Evolutionary conservation across 2,797 vertebrate genomes (phyloP).

Genomic region (Caiman crocodilus): DNA sequence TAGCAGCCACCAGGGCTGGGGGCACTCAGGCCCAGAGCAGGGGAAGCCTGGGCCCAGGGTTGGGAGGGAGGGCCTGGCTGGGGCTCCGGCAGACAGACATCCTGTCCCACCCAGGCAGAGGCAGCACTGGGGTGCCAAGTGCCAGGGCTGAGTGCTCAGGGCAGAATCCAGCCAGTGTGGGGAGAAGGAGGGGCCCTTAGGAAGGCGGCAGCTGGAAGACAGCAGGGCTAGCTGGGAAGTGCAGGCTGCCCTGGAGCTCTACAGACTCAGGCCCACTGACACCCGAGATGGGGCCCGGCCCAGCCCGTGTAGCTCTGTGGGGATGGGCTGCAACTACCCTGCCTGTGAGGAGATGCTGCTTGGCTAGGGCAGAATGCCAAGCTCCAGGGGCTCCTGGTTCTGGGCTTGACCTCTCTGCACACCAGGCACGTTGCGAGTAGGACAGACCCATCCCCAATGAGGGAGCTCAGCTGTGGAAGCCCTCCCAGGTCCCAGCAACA

Average conservation of each 20-base stretch:
- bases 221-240: neutral
- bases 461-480: too few species aligned
- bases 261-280: neutral
- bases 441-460: too few species aligned
- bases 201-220: neutral
- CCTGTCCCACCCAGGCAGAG: neutral
- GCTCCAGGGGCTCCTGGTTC: too few species aligned
- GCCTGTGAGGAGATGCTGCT: neutral
- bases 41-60: too few species aligned
- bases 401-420: too few species aligned
- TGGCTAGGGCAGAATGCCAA: too few species aligned
- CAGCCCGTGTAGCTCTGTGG: neutral
- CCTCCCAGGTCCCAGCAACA: too few species aligned
- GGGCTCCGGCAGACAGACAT: conserved; percentile 9
- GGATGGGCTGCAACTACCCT: neutral
- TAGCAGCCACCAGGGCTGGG: too few species aligned
- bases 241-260: too few species aligned
- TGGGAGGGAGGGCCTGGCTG: neutral
- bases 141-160: rapidly evolving
- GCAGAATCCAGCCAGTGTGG: rapidly evolving
- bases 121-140: rapidly evolving
- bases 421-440: too few species aligned
- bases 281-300: neutral
- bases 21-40: too few species aligned
- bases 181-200: neutral